Evolutionary conservation across 2,797 vertebrate genomes (phyloP), one percentile per base, ranked within the genome.

Genomic region (Limnodromus scolopaceus): DNA sequence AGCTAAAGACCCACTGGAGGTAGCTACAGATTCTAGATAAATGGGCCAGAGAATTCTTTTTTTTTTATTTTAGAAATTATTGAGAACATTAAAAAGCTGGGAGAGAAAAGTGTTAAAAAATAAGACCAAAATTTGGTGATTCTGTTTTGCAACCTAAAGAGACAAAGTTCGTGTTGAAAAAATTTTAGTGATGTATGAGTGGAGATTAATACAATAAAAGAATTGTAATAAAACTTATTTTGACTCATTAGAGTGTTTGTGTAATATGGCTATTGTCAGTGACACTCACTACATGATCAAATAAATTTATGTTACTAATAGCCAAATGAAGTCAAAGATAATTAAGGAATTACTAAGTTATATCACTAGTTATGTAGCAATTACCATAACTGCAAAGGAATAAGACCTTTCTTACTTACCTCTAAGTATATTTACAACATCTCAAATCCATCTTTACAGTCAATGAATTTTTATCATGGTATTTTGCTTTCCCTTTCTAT

Each of bases 61-160:
- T 10, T n/a, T 9, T n/a, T 55, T 53, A 28, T 38, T 51, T 39
- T 34, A 45, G 23, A 60, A 58, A 54, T 20, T 14, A 30, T 20
- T 25, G 11, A 61, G 24, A 77, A 55, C 2, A 22, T 1, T 3
- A 24, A 66, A 48, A 45, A 12, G 0, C 2, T 48, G 5, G 1
- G 3, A 68, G 6, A 34, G 3, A 5, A 12, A 78, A 84, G 2
- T 5, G 4, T 53, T 77, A 10, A 39, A 83, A 75, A 45, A n/a
- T 15, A 43, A 41, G 9, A 34, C 6, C 3, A 53, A 65, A 61
- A 43, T 71, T 1, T 61, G 13, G 2, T 27, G 3, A 18, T 28
- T 70, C 5, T 20, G 2, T 46, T 78, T 71, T 54, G 15, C 8
- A 72, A 43, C 48, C 22, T 20, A 32, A 48, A 43, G 65, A 20